phyloP scores from a whole-genome alignment of 2,797 vertebrate genomes.

The Sebastes taczanowskii region DNA sequence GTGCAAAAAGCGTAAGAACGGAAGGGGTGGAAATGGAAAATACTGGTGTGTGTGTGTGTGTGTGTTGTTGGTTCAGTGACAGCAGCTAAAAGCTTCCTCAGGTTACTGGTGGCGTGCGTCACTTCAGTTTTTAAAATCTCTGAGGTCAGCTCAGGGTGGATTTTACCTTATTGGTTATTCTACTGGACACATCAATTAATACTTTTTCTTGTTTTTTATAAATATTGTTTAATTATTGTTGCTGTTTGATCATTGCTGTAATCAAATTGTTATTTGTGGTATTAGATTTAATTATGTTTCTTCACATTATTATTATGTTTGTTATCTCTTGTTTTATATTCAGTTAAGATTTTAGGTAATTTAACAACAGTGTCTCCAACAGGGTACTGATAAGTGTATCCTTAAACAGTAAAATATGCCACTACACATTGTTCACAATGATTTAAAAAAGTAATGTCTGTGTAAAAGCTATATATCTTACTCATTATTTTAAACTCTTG shows the following conservation, averaged over 20 bases:
- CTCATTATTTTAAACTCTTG: too few relatives aligned
- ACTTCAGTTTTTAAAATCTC: slow-evolving; percentile 39
- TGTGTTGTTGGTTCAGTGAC: slow-evolving; percentile 18
- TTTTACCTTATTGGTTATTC: neutral
- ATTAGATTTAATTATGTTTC: neutral
- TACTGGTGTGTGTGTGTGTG: neutral
- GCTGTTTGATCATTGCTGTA: neutral
- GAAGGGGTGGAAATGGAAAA: slow-evolving; percentile 3
- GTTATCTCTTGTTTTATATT: neutral
- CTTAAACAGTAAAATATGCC: too few relatives aligned
- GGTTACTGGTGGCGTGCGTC: slow-evolving; percentile 38
- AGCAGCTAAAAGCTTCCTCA: slow-evolving; percentile 59
- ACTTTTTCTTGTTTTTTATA: neutral
- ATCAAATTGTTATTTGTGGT: neutral
- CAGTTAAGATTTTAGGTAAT: neutral
- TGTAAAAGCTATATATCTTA: too few relatives aligned
- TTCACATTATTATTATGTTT: neutral
- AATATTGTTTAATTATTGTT: neutral
- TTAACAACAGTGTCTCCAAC: neutral
- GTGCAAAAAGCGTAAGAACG: slow-evolving; percentile 66
- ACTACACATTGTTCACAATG: too few relatives aligned
- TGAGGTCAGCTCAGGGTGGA: neutral
- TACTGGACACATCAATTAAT: neutral
- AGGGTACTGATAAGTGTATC: neutral
- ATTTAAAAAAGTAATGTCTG: too few relatives aligned